Evolutionary conservation across 2,888 invertebrate species (phyloP).

Genomic region (Stegophylla sp.): DNA sequence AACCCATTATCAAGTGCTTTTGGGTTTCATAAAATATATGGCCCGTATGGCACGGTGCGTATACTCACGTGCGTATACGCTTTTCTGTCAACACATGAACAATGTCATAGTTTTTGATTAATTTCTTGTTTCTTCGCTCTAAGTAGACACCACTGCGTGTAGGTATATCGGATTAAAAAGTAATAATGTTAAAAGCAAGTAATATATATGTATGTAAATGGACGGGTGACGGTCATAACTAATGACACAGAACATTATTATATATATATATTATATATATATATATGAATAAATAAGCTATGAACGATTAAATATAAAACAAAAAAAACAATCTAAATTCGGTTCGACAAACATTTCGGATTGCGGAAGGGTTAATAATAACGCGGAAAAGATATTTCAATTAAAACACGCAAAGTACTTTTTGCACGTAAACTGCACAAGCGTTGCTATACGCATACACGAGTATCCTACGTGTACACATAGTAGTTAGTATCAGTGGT

Average conservation of each 20-base stretch:
- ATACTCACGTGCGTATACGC: background rate
- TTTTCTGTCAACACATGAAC: background rate
- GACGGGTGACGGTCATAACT: background rate
- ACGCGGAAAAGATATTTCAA: background rate
- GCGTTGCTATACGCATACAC: too few relatives aligned
- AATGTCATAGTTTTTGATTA: constrained; percentile 2
- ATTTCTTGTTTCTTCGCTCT: background rate
- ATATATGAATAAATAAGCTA: background rate
- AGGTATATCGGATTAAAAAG: too few relatives aligned
- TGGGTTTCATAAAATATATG: background rate
- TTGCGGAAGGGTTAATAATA: background rate
- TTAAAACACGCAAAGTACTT: background rate
- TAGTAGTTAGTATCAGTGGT: too few relatives aligned
- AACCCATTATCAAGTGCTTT: constrained; percentile 44
- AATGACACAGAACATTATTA: background rate
- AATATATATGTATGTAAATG: background rate
- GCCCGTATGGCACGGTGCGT: too few relatives aligned
- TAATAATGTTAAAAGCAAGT: too few relatives aligned
- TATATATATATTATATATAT: background rate
- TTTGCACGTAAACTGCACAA: too few relatives aligned
- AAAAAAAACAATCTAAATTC: background rate
- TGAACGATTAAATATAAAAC: too few relatives aligned
- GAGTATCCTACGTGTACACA: too few relatives aligned
- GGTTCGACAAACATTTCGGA: background rate
- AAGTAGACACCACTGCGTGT: background rate